Base-by-base conservation (phyloP, 2,888 invertebrate species). In the Drosophila hamatofila region DNA sequence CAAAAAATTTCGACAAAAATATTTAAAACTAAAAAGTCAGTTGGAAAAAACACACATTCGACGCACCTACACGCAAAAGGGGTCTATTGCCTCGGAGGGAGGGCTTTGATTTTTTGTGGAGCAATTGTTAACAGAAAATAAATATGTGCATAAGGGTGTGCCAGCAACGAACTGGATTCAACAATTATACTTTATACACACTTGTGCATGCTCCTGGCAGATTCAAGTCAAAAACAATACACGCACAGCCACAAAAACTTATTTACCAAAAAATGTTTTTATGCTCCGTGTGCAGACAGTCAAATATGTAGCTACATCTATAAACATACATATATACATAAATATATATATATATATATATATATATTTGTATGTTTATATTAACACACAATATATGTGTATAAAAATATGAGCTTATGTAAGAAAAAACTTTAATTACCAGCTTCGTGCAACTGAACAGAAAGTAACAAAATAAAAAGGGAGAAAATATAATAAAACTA, bases 401-500 rank as follows among this genome's bases (percentile, higher is more conserved):
- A 33, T 33, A 12, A 25, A 27, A 18, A 18, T 12, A 30, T 63
- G 63, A 42, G 49, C 56, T 65, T 83, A 70, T 82, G 83, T 55
- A 80, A 80, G 35, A 23, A 86, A 73, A 68, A 79, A 88, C 77
- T 81, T 88, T 78, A 86, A 90, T 75, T 83, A 75, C 66, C 70
- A 78, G 56, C 79, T 72, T 59, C 62, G 59, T 60, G 73, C 63
- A 71, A 58, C 33, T 44, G 46, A 46, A 46, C 33, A 27, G 42
- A 25, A 14, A 37, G 11, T 3, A 33, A 21, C 35, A 23, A 49
- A 0, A 25, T 18, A 9, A 39, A 55, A 16, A 8, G 5, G 2
- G 3, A 6, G 39, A 14, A n/a, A n/a, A 35, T 23, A 9, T 44
- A 14, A 46, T n/a, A 33, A 21, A 39, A n/a, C 18, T 18, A 46